A percentile compares a stretch with the other conserved stretches of the same genome.
Conservation (phyloP, 2,888 invertebrate species). For the Oscheius myriophilus region DNA sequence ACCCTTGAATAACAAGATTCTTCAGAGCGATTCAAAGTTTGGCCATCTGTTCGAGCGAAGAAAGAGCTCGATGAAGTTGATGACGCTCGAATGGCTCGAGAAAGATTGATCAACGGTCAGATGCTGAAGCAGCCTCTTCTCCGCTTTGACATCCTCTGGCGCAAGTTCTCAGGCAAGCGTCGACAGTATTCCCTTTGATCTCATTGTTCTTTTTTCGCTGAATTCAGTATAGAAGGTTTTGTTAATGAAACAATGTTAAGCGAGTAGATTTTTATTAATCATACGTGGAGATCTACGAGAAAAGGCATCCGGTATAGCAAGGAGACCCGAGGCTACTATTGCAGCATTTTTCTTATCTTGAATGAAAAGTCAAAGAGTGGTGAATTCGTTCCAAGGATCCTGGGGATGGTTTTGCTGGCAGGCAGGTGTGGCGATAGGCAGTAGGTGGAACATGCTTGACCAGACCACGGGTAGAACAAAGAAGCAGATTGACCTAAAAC, state of each 20-base stretch:
- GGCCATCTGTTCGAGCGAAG: constrained; percentile 25
- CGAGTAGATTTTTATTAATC: not conserved
- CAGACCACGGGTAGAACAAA: constrained; percentile 52
- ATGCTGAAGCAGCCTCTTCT: constrained; percentile 46
- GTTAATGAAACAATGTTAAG: too few species aligned
- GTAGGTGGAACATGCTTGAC: constrained; percentile 52
- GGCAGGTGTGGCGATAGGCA: constrained; percentile 41
- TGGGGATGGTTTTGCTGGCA: constrained; percentile 30
- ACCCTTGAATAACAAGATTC: not conserved
- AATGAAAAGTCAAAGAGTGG: constrained; percentile 36
- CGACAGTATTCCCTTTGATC: constrained; percentile 4
- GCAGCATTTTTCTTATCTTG: constrained; percentile 12
- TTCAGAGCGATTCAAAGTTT: constrained; percentile 26
- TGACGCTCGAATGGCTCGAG: constrained; percentile 9
- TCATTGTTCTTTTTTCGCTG: too few species aligned
- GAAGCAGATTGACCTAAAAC: constrained; percentile 55
- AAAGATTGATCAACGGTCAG: constrained; percentile 33
- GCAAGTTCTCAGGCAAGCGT: constrained; percentile 33
- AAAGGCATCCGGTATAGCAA: constrained; percentile 11
- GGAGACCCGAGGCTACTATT: constrained; percentile 25
- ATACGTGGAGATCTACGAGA: constrained; percentile 23
- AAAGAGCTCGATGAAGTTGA: constrained; percentile 22
- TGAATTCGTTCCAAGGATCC: constrained; percentile 55
- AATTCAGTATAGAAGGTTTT: too few species aligned
- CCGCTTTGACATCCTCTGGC: constrained; percentile 42